Conservation (phyloP, 2,888 invertebrate genomes). For the Heliconius charithonia region DNA sequence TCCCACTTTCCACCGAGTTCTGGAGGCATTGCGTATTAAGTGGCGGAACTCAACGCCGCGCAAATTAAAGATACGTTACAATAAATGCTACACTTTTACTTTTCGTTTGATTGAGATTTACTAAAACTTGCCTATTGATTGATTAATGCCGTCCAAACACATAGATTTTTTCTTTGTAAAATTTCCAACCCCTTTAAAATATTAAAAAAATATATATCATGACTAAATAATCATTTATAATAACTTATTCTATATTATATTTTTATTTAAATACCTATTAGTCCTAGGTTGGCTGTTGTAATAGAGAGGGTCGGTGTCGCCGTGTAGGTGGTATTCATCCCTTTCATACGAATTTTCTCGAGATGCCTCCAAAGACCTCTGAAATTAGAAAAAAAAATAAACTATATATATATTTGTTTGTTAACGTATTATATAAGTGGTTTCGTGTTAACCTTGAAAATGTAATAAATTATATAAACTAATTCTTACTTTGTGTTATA, state of each 20-base stretch:
- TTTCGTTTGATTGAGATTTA: no score
- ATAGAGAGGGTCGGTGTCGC: conserved; percentile 87
- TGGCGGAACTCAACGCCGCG: no score
- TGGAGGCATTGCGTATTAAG: no score
- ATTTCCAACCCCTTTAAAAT: no score
- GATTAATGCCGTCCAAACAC: no score
- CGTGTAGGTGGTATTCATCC: conserved; percentile 86
- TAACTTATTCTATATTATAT: neutral
- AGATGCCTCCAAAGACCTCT: conserved; percentile 90
- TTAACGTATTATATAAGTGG: neutral
- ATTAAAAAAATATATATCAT: neutral
- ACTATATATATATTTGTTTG: neutral
- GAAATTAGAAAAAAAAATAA: conserved; percentile 55
- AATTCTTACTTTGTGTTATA: neutral
- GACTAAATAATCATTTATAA: neutral
- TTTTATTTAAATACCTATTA: conserved; percentile 77
- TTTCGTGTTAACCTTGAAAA: no score
- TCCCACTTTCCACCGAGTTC: no score
- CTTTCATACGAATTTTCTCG: conserved; percentile 93
- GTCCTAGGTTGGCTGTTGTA: conserved; percentile 94
- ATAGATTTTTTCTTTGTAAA: no score
- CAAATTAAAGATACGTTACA: no score
- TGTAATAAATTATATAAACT: no score
- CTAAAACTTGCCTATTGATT: no score
- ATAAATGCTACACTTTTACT: no score